A percentile compares a stretch with the other conserved stretches of the same genome.
phyloP scores from a whole-genome alignment of 2,113 vertebrate genomes.

The Epinephelus cyanopodus region DNA sequence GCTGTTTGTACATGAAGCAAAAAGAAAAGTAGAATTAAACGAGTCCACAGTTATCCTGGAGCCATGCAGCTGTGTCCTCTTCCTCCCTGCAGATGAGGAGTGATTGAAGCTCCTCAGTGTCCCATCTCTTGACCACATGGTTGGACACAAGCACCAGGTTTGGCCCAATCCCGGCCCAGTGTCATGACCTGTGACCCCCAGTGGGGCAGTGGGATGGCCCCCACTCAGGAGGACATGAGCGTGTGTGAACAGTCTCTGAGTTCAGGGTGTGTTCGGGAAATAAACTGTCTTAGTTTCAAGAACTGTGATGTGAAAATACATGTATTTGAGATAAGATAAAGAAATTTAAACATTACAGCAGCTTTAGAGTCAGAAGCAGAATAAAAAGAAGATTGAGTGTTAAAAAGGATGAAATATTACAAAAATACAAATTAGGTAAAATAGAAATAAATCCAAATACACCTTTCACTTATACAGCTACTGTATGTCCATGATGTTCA shows the following conservation, averaged over 20 bases:
- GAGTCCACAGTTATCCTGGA: neutral
- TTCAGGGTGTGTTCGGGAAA: neutral
- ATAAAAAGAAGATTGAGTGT: too few relatives aligned
- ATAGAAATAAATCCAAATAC: too few relatives aligned
- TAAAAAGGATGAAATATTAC: too few relatives aligned
- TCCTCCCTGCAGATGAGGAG: neutral
- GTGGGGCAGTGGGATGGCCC: neutral
- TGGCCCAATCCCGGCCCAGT: constrained; percentile 34
- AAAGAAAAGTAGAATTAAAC: neutral
- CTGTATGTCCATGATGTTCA: too few relatives aligned
- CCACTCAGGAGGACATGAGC: neutral
- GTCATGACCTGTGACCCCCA: constrained; percentile 45
- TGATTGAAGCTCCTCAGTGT: neutral
- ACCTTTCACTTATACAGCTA: too few relatives aligned
- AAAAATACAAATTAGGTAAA: too few relatives aligned
- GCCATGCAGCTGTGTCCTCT: constrained; percentile 6
- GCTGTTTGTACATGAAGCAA: neutral
- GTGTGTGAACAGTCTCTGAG: neutral
- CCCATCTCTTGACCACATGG: constrained; percentile 56
- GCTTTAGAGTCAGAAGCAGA: too few relatives aligned
- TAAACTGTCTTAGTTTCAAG: neutral
- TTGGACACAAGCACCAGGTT: constrained; percentile 25
- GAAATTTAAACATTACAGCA: too few relatives aligned
- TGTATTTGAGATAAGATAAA: too few relatives aligned
- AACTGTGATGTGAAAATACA: neutral